Evolutionary conservation across 2,113 vertebrate species (phyloP), one percentile per base, ranked within the genome.

Genomic region (Pogonocichla stellata): DNA sequence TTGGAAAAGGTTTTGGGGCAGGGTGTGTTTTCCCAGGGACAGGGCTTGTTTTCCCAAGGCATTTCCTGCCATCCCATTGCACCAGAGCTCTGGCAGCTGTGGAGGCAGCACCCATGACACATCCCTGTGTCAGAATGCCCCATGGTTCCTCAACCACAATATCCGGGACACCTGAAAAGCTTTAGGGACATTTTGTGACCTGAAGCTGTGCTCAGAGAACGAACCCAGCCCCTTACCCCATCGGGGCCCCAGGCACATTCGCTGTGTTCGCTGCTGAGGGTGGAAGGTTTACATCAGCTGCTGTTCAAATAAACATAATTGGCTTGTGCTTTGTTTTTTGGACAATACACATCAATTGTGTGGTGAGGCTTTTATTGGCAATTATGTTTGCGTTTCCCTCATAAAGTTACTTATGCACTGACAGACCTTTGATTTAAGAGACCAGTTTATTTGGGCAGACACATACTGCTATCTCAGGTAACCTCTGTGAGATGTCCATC

Each of bases 331-430:
- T 82, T 40, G 31, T 19, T 53, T 70, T 88, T 33, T 48, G 19
- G 19, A 43, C 29, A 73, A 50, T n/a, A 38, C 45, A 25, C 45
- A 10, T 66, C 36, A 43, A 34, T 77, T 69, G n/a, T 48, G 64
- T 64, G 36, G 24, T 0, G 2, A 72, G n/a, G 31, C 38, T 88
- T 93, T 86, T 89, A 60, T 47, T 67, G 28, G 53, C n/a, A 34
- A 19, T 57, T 70, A 0, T 34, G 47, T 85, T 85, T 93, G 61
- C 33, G 71, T 67, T 93, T 81, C 36, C 31, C 50, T 60, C 7
- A 3, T 33, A 8, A 57, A 62, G 65, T 66, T 70, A 24, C 8
- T 62, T 34, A 10, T 0, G 3, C 20, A 15, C 28, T 0, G 0
- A 19, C 14, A 51, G 47, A 34, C 17, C 45, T 77, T 85, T 70